phyloP scores from a whole-genome alignment of 2,888 invertebrate genomes.

The Nephrotoma flavescens region DNA sequence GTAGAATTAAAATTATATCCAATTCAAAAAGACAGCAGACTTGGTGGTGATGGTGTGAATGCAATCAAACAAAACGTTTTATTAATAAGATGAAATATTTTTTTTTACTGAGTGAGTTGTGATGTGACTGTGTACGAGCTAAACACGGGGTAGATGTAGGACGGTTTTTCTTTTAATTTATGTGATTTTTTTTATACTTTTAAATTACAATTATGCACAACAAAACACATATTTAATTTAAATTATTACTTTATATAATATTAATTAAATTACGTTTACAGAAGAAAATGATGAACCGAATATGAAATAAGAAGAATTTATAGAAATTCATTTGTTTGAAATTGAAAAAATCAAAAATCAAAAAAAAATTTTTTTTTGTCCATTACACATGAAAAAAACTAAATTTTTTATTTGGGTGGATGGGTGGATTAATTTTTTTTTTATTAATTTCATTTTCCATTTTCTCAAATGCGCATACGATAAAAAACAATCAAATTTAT shows the following conservation, averaged over 20 bases:
- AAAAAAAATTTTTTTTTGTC: not conserved
- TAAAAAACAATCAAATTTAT: not conserved
- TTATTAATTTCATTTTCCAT: not conserved
- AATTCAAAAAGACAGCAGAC: slow-evolving; percentile 1
- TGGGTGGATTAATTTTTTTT: not conserved
- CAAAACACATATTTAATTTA: not conserved
- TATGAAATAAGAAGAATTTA: not conserved
- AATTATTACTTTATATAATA: not conserved
- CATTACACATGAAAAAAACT: not conserved
- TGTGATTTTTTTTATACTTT: not conserved
- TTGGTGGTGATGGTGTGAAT: slow-evolving; percentile 3
- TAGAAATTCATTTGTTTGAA: not conserved
- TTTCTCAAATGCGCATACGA: not conserved
- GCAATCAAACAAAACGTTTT: not conserved
- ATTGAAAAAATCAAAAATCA: not conserved
- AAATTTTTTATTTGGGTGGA: not conserved
- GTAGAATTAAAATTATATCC: not conserved
- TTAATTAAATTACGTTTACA: not conserved
- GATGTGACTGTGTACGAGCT: not conserved
- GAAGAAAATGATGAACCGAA: not conserved
- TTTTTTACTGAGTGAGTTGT: not conserved
- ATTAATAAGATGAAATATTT: not conserved
- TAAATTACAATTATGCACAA: not conserved
- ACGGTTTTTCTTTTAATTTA: not conserved
- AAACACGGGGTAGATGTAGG: not conserved